These are phyloP conservation scores for Rhizoglyphus robini DNA, from an alignment of 1,140 invertebrate genomes.

Conservation along the genomic window DNA sequence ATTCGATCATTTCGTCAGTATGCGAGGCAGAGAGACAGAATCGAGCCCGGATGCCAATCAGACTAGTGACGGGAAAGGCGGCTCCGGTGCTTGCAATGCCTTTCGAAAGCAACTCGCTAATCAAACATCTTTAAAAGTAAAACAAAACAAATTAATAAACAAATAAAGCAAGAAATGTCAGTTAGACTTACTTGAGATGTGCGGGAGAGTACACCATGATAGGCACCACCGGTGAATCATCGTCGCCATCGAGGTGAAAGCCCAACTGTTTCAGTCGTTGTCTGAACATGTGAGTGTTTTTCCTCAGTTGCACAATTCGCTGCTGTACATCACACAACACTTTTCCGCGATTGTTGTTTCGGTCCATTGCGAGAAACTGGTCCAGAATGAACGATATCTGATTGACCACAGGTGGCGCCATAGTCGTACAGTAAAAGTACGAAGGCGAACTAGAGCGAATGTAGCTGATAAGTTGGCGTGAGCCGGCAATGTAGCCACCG, in stretches of 20 bases:
- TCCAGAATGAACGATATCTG: slow-evolving; percentile 58
- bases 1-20: slow-evolving; percentile 86
- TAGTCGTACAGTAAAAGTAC: slow-evolving; percentile 67
- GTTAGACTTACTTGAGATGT: slow-evolving; percentile 58
- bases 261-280: slow-evolving; percentile 72
- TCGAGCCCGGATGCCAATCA: slow-evolving; percentile 79
- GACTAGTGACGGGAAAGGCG: slow-evolving; percentile 92
- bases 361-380: slow-evolving; percentile 8
- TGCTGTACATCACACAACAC: slow-evolving; percentile 32
- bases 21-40: slow-evolving; percentile 94
- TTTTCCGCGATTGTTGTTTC: slow-evolving; percentile 9
- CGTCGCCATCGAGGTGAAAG: slow-evolving; percentile 86
- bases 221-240: slow-evolving; percentile 92
- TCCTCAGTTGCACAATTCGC: slow-evolving; percentile 60
- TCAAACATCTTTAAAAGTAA: slow-evolving; percentile 43
- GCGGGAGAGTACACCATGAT: slow-evolving; percentile 86
- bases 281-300: slow-evolving; percentile 78
- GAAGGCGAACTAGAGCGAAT: slow-evolving; percentile 69
- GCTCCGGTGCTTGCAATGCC: slow-evolving; percentile 88
- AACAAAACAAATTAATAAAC: slow-evolving; percentile 12
- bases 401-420: slow-evolving; percentile 77
- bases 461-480: slow-evolving; percentile 60
- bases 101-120: slow-evolving; percentile 59
- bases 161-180: background rate
- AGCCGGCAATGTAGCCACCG: slow-evolving; percentile 89